Evolutionary conservation across 2,113 vertebrate species (phyloP), one percentile per base, ranked within the genome.

Genomic region (Hemiprocne comata): DNA sequence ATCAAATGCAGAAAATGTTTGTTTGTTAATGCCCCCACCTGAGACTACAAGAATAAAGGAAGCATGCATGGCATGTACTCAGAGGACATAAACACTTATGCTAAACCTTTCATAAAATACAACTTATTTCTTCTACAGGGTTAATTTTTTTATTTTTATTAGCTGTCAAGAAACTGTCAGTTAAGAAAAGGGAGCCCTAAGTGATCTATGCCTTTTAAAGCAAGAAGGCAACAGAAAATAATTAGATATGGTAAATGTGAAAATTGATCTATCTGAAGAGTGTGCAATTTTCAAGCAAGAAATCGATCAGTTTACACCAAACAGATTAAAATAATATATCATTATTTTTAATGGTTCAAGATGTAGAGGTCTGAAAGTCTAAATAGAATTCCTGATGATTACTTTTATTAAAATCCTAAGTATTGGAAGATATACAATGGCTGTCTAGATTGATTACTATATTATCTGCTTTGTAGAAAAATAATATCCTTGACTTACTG

Each of bases 231-330:
- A 94, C 50, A 85, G 83, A 95, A 97, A 97, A 97, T 97, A 97
- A 97, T 98, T 97, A 97, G 85, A 82, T 93, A 95, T 93, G 97
- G 96, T 96, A 92, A 97, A 97, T 89, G 84, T 97, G 89, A 97
- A 97, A 97, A 97, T 98, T 96, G 97, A 96, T 91, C 96, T 96
- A 91, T 81, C 88, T 95, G 87, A 95, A 92, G 92, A 97, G 75
- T 96, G 78, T 97, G 95, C 87, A 85, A 85, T 97, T 96, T 97
- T 97, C 93, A 96, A 97, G 90, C 79, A 93, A 94, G 87, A 96
- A 97, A 98, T 98, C 87, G 96, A 97, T 98, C 92, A 71, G 65
- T 96, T 97, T 97, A 96, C 93, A 97, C 94, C 92, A 94, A 95
- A 88, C 64, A 97, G 95, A 97, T 97, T 97, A 97, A 97, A 97